Evolutionary conservation across 2,888 invertebrate species (phyloP).

Genomic region (Pristionchus mayeri): DNA sequence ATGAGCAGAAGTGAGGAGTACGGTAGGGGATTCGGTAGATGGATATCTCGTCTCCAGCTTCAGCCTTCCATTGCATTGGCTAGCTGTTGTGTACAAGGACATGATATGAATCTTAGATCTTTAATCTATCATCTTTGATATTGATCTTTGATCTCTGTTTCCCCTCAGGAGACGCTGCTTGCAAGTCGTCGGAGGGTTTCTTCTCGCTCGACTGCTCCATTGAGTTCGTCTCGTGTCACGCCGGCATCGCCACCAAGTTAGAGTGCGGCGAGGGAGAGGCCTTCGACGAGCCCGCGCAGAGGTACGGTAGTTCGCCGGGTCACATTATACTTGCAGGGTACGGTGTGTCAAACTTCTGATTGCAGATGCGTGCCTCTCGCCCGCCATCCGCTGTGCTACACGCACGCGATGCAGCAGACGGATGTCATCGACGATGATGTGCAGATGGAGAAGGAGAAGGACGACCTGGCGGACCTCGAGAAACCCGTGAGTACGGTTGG

Average conservation of each 20-base stretch:
- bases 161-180: conserved; percentile 29
- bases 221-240: background rate
- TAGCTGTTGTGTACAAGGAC: background rate
- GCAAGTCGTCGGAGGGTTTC: conserved; percentile 19
- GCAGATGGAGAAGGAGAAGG: conserved; percentile 20
- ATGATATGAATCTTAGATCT: background rate
- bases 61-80: background rate
- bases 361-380: conserved; percentile 30
- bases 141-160: background rate
- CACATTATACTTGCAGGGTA: no score
- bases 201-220: conserved; percentile 38
- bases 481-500: conserved; percentile 33
- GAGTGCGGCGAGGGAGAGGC: conserved; percentile 1
- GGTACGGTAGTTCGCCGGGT: conserved; percentile 14
- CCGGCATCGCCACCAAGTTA: background rate
- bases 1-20: conserved; percentile 9
- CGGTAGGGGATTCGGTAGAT: no score
- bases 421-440: conserved; percentile 25
- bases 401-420: background rate
- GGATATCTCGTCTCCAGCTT: no score
- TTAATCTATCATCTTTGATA: background rate
- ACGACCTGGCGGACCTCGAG: conserved; percentile 15
- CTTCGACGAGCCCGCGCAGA: conserved; percentile 17
- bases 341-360: background rate
- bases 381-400: conserved; percentile 9